Evolutionary conservation across 2,888 invertebrate genomes (phyloP), one percentile per base, ranked within the genome.

Genomic region (Drosophila differens): DNA sequence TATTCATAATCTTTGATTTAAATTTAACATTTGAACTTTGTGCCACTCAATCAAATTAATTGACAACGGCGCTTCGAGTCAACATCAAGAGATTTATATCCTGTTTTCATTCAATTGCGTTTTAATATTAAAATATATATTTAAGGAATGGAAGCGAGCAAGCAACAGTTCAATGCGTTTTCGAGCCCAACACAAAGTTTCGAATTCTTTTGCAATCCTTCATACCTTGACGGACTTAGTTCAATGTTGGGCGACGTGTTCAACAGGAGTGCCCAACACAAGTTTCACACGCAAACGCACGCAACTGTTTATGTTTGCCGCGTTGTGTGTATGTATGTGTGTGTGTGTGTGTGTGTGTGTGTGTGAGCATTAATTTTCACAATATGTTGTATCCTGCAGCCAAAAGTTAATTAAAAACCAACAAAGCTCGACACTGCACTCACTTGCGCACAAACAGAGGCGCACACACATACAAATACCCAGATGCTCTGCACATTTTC

Each of bases 321-420:
- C 58, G 25, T 10, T 51, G 59, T 62, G 53, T 66, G 47, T 59
- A 12, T 32, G 37, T 55, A 64, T 70, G 73, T 65, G 57, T 67
- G 66, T 65, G 63, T 78, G 32, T 61, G 63, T 67, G 66, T 65
- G 63, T 78, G 33, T 61, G 63, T 58, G 51, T 69, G 66, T 65
- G 71, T 54, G 76, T 59, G 68, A 79, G 85, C 89, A 90, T 92
- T 92, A 91, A 92, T 92, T 92, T 90, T 89, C 90, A 88, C 90
- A 92, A 92, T 91, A 91, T 92, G 92, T 88, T 91, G 89, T 90
- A 90, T 89, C 93, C 93, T 91, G 89, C 85, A 93, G 93, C 92
- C 91, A 92, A 92, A 93, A 93, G 93, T 93, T 93, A 93, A 93
- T 93, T 93, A 93, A 93, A 93, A 93, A 93, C 93, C 92, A 93